Evolutionary conservation across 1,140 invertebrate genomes (phyloP).

Genomic region (Temnothorax longispinosus): DNA sequence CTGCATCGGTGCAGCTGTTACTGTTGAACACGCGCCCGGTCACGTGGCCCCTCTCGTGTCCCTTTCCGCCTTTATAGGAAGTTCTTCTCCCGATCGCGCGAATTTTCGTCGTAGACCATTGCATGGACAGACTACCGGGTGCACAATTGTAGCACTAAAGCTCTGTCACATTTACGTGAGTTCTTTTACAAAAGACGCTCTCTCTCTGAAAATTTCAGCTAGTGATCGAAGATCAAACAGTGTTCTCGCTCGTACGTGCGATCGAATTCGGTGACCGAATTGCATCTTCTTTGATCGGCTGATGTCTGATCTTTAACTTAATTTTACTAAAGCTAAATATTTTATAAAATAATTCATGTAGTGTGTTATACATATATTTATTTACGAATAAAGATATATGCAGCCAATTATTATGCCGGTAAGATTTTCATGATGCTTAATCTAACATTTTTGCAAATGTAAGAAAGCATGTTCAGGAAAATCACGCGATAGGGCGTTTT

Average conservation of each 20-base stretch:
- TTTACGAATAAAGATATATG: no score
- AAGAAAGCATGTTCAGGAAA: background rate
- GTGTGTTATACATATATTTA: background rate
- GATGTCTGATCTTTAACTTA: background rate
- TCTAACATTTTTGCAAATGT: constrained; percentile 9
- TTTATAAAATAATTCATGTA: background rate
- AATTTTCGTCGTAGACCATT: background rate
- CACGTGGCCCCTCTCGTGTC: constrained; percentile 59
- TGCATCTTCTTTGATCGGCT: background rate
- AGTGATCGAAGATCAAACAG: background rate
- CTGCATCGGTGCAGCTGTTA: constrained; percentile 69
- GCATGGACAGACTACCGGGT: background rate
- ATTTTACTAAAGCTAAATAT: background rate
- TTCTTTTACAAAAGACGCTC: background rate
- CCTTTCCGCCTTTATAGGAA: background rate
- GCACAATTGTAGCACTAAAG: background rate
- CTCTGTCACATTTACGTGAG: background rate
- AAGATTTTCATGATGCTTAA: background rate
- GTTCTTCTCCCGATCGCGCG: background rate
- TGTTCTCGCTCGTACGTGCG: background rate
- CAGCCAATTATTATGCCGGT: background rate
- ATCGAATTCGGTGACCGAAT: background rate
- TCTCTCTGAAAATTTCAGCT: background rate
- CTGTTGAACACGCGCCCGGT: constrained; percentile 73
- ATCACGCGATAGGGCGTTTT: background rate